Conservation (phyloP, 2,797 vertebrate species). For the Phoebastria nigripes region DNA sequence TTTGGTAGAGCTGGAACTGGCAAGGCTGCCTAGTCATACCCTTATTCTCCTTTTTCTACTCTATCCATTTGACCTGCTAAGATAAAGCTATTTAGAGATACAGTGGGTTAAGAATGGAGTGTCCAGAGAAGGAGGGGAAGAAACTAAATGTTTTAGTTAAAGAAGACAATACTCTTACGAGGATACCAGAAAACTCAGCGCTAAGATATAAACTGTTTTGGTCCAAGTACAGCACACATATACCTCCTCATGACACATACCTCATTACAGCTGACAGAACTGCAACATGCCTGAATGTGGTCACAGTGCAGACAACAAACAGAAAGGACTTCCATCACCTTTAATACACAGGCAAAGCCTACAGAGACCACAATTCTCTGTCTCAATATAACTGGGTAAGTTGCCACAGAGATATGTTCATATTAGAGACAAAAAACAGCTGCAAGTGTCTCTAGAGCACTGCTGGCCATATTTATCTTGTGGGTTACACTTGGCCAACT, state of each 20-base stretch:
- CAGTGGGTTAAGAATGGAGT: background rate
- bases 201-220: background rate
- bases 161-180: background rate
- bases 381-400: background rate
- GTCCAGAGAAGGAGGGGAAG: background rate
- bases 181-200: background rate
- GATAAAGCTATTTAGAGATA: background rate
- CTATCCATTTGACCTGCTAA: background rate
- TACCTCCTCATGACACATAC: background rate
- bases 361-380: background rate
- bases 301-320: background rate
- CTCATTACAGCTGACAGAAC: background rate
- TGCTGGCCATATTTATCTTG: background rate
- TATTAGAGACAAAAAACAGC: background rate
- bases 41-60: background rate
- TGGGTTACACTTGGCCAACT: slow-evolving; percentile 17
- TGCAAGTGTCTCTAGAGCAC: background rate
- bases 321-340: background rate
- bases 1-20: background rate
- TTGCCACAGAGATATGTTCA: background rate
- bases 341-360: slow-evolving; percentile 24
- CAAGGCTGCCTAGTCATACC: background rate
- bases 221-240: background rate
- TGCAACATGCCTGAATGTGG: background rate
- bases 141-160: background rate